These are phyloP conservation scores for Stomorhina lunata DNA, from an alignment of 2,888 invertebrate genomes.

Conservation along the genomic window DNA sequence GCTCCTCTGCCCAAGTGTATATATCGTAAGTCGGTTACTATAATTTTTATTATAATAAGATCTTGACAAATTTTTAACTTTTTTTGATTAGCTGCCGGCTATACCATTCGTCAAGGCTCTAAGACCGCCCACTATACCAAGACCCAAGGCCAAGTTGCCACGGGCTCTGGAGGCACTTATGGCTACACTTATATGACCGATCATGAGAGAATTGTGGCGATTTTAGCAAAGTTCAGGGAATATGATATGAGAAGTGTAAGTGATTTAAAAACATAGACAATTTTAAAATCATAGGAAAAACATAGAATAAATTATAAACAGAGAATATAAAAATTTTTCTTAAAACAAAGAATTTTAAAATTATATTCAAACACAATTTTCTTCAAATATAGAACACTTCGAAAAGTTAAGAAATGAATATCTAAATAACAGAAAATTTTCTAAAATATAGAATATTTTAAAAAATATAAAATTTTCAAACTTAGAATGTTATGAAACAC, in stretches of 20 bases:
- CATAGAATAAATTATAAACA: too few species aligned
- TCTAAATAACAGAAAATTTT: neutral
- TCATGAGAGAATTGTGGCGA: constrained; percentile 70
- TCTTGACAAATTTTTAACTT: neutral
- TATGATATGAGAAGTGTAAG: constrained; percentile 72
- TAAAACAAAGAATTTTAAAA: too few species aligned
- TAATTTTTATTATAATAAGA: too few species aligned
- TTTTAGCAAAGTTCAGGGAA: constrained; percentile 73
- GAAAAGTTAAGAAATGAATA: too few species aligned
- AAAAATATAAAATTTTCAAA: too few species aligned
- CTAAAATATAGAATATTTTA: neutral
- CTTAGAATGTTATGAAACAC: too few species aligned
- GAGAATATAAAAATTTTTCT: too few species aligned
- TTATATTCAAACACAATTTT: too few species aligned
- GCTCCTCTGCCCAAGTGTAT: constrained; percentile 87
- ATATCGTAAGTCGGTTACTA: constrained; percentile 81
- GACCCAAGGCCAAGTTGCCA: constrained; percentile 61
- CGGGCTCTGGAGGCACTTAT: constrained; percentile 65
- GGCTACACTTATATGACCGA: constrained; percentile 69
- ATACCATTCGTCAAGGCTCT: constrained; percentile 66
- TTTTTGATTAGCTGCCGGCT: constrained; percentile 70
- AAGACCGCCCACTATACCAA: constrained; percentile 61
- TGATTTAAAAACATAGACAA: too few species aligned
- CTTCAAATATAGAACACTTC: too few species aligned
- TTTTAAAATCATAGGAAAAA: too few species aligned